These are phyloP conservation scores for Trichonephila clavipes DNA, from an alignment of 1,140 invertebrate species.

Conservation along the genomic window DNA sequence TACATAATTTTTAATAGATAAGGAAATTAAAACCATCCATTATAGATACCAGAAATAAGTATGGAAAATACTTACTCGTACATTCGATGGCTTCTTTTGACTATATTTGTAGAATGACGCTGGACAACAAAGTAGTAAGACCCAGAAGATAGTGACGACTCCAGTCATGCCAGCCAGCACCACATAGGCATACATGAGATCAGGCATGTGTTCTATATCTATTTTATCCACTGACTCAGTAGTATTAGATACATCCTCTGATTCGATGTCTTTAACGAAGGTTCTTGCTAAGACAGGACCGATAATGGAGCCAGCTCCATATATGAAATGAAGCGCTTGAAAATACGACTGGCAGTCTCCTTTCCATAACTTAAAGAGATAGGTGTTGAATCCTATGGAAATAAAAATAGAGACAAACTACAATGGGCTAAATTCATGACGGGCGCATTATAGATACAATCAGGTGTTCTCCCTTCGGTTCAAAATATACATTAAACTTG, in stretches of 20 bases:
- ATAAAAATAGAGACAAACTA: background rate
- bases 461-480: no score
- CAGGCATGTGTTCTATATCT: background rate
- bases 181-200: background rate
- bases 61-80: background rate
- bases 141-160: background rate
- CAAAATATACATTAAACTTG: no score
- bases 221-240: background rate
- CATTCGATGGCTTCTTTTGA: background rate
- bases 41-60: no score
- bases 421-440: no score
- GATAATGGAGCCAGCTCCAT: background rate
- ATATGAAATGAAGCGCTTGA: background rate
- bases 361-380: constrained; percentile 9
- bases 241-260: background rate
- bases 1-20: no score
- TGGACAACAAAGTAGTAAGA: background rate
- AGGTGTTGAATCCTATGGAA: constrained; percentile 4
- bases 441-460: no score
- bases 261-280: constrained; percentile 1
- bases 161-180: background rate
- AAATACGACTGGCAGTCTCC: background rate
- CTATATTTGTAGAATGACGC: background rate
- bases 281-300: background rate
- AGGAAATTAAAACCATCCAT: no score